These are phyloP conservation scores for Zaprionus lineosus DNA, from an alignment of 2,888 invertebrate species.

Conservation along the genomic window DNA sequence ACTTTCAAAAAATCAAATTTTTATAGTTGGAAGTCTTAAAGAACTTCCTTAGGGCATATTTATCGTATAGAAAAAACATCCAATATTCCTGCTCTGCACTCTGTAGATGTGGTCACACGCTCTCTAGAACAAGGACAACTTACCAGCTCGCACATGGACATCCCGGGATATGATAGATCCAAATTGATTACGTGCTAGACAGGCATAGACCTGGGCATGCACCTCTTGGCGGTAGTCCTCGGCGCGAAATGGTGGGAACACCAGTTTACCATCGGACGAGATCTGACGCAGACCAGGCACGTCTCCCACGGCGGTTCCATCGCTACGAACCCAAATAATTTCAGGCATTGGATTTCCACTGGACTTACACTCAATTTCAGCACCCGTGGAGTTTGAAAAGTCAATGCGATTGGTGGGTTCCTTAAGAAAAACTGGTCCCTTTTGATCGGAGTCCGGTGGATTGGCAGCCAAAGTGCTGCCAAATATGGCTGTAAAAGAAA, in stretches of 20 bases:
- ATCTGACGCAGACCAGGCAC: slow-evolving; percentile 94
- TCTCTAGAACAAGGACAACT: slow-evolving; percentile 80
- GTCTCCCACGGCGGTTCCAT: slow-evolving; percentile 95
- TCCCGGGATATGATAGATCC: slow-evolving; percentile 95
- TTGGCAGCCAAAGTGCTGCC: slow-evolving; percentile 72
- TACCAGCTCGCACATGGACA: slow-evolving; percentile 97
- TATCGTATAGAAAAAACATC: slow-evolving; percentile 16
- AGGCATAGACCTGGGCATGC: slow-evolving; percentile 96
- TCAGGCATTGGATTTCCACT: slow-evolving; percentile 95
- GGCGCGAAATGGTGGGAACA: slow-evolving; percentile 96
- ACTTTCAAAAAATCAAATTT: too few relatives aligned
- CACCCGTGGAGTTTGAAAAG: slow-evolving; percentile 96
- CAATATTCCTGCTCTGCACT: slow-evolving; percentile 51
- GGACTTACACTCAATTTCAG: slow-evolving; percentile 95
- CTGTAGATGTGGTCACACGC: slow-evolving; percentile 24
- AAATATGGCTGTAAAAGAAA: slow-evolving; percentile 38
- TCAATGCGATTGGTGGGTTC: slow-evolving; percentile 96
- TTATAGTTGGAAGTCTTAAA: too few relatives aligned
- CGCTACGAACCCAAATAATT: slow-evolving; percentile 95
- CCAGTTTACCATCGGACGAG: slow-evolving; percentile 94
- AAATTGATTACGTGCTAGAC: slow-evolving; percentile 93
- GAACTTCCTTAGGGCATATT: too few relatives aligned
- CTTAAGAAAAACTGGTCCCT: slow-evolving; percentile 95
- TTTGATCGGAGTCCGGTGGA: slow-evolving; percentile 88
- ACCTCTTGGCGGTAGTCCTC: slow-evolving; percentile 97